phyloP scores from a whole-genome alignment of 1,140 invertebrate species.

The Pomacea maculata region DNA sequence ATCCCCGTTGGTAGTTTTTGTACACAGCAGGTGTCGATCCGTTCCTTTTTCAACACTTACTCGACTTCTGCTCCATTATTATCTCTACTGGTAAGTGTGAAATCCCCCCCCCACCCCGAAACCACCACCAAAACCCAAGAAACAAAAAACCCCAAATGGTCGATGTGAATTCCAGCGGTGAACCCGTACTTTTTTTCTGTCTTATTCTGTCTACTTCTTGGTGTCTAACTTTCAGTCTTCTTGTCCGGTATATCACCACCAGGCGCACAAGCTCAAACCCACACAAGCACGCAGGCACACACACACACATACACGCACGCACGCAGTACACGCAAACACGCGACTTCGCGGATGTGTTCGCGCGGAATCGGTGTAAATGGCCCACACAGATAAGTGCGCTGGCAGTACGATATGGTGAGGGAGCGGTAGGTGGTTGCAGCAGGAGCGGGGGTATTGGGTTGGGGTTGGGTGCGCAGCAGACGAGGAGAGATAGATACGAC shows the following conservation, averaged over 20 bases:
- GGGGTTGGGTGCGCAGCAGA: too few relatives aligned
- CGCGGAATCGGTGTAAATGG: background rate
- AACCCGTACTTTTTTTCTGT: background rate
- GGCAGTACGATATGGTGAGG: background rate
- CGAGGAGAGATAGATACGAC: too few relatives aligned
- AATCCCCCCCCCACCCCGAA: too few relatives aligned
- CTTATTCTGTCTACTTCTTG: background rate
- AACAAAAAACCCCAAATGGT: too few relatives aligned
- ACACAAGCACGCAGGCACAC: background rate
- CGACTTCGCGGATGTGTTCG: background rate
- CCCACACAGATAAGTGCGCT: constrained; percentile 8
- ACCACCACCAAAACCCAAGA: too few relatives aligned
- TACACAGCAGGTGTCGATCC: too few relatives aligned
- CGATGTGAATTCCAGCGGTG: too few relatives aligned
- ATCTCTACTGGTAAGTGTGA: too few relatives aligned
- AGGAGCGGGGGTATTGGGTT: too few relatives aligned
- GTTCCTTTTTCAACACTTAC: too few relatives aligned
- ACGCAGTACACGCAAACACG: background rate
- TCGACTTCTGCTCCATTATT: too few relatives aligned
- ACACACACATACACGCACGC: background rate
- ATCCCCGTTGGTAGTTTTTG: too few relatives aligned
- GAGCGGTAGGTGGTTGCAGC: background rate
- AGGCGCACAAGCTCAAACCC: background rate
- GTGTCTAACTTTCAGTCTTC: background rate
- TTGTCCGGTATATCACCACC: background rate